Conservation (phyloP, 2,113 vertebrate genomes). For the Albula glossodonta region DNA sequence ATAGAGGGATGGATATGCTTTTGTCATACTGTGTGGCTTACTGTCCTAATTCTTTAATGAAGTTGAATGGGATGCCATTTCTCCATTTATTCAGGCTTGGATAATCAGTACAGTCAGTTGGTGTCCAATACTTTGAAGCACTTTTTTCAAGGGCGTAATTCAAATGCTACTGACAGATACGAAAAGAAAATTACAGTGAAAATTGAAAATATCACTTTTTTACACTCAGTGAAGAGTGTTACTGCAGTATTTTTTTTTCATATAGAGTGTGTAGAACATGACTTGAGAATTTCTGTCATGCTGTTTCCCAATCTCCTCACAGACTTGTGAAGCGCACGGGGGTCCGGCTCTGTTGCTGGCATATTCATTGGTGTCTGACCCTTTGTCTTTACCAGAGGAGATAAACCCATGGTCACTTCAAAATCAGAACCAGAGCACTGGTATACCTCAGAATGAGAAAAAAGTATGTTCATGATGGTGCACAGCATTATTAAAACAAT, state of each 20-base stretch:
- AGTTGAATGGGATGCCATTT: constrained; percentile 3
- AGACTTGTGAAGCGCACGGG: not conserved
- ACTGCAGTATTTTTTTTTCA: not conserved
- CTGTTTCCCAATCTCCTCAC: not conserved
- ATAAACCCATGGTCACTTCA: not conserved
- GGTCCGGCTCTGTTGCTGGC: not conserved
- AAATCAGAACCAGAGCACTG: not conserved
- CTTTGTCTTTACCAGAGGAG: not conserved
- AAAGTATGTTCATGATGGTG: not conserved
- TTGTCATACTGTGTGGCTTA: not conserved
- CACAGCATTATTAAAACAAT: not conserved
- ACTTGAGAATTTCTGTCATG: not conserved
- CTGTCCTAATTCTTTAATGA: not conserved
- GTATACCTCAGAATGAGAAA: not conserved
- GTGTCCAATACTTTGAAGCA: not conserved
- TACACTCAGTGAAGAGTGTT: not conserved
- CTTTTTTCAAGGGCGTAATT: too few species aligned
- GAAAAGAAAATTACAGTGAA: not conserved
- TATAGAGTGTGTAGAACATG: not conserved
- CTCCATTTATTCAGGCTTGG: constrained; percentile 1
- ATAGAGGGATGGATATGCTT: not conserved
- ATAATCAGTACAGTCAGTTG: not conserved
- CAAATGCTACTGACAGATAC: not conserved
- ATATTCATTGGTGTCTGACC: not conserved
- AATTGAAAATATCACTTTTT: not conserved